Evolutionary conservation across 2,888 invertebrate genomes (phyloP), one percentile per base, ranked within the genome.

Genomic region (Pemphredon lugubris): DNA sequence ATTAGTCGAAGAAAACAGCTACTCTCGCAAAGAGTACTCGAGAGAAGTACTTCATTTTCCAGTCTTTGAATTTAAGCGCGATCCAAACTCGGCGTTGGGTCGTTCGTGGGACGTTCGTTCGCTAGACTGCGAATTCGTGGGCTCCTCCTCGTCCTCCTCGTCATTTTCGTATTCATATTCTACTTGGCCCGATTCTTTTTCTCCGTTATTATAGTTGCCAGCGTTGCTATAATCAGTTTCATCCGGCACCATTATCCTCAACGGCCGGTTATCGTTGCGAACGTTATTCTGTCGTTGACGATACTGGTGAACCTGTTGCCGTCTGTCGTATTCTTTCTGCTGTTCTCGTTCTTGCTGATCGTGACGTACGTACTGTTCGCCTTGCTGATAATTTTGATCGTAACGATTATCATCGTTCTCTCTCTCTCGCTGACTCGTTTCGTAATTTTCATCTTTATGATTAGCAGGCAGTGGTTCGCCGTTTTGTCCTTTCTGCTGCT

Each of bases 211-310:
- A 0, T 83, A 82, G 21, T 81, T 66, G 39, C 89, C 87, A 34
- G 86, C 82, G 13, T 88, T 88, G 40, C 80, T 71, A 79, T 90
- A 81, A 23, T 90, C 90, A 13, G 90, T 90, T 0, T 79, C 73
- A 42, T 91, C 91, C 0, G 91, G 91, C 11, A 91, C 91, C 80
- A 91, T 90, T 68, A 92, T 92, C 69, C 91, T 89, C 48, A 92
- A 71, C 0, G 91, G 90, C 21, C 87, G 86, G 55, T 89, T 88
- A 2, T 90, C 74, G 23, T 58, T 64, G 13, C 48, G 54, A 2
- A 16, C 13, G 14, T 47, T 20, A 23, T 13, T 58, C 82, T 68
- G 85, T 39, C 74, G 14, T 63, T 76, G 66, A 16, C 53, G 64
- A 18, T 58, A 61, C 4, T 59, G 59, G 5, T 53, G n/a, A 21